Base-by-base conservation (phyloP, 1,140 invertebrate species). In the Brachionus plicatilis region DNA sequence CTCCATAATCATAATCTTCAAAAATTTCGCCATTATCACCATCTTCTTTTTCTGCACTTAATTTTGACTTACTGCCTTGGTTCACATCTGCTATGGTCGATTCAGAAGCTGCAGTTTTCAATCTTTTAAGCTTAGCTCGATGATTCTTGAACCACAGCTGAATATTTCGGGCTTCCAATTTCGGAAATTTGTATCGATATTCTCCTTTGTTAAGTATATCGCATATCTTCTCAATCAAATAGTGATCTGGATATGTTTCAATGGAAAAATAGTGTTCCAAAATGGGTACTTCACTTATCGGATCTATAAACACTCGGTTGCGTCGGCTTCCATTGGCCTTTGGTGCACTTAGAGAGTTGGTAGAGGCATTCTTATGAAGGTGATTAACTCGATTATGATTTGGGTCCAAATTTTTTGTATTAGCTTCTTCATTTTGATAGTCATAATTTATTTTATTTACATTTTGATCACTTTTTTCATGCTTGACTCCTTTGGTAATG, bases 231-330 rank as follows among this genome's bases (percentile, higher is more conserved):
- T 97, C 92, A 86, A 99, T 98, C 75, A 84, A 65, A 47, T 37
- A 60, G 24, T 60, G 70, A 60, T 75, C 68, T 29, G 84, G 84
- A 90, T 98, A 96, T 37, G 96, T 98, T 90, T 98, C 97, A 88
- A 95, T 92, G 17, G 93, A 93, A 88, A 98, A 98, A 96, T 96
- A 98, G 87, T 95, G 94, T 88, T 98, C 96, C 83, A 99, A 91
- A 86, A 95, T 93, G 4, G 96, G 96, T 65, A 99, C 96, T 92
- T 99, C 97, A 24, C 95, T 96, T 11, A 98, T 95, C 0, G 96
- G 97, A 90, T 99, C 97, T 86, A 99, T 99, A 88, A 99, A 99
- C n/a, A 96, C 98, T 85, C 97, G 92, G 89, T 97, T 98, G 41
- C 96, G 92, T 50, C 85, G 85, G 85, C 85, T 86, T 86, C 75